Percentiles rank a stretch among this genome's conserved stretches.
phyloP scores from a whole-genome alignment of 2,888 invertebrate genomes.

The Pteria penguin region DNA sequence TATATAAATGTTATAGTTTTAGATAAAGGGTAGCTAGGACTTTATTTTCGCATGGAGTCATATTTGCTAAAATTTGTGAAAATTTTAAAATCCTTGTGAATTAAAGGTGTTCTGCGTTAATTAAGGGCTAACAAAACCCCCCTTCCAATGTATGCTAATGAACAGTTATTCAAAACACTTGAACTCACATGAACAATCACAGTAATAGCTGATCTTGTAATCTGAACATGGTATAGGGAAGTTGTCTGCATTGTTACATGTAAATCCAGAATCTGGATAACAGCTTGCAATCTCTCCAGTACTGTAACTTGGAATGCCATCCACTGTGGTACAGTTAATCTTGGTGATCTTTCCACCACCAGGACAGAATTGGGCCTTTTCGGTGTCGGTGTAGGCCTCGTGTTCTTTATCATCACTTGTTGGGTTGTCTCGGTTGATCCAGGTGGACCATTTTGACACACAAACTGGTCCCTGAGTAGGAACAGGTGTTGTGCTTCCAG shows the following conservation, averaged over 20 bases:
- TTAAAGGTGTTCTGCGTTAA: too few relatives aligned
- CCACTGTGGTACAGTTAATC: constrained; percentile 70
- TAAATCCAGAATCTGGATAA: constrained; percentile 35
- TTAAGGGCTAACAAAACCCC: too few relatives aligned
- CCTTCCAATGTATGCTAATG: too few relatives aligned
- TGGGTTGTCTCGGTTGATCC: constrained; percentile 69
- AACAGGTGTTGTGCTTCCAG: constrained; percentile 3
- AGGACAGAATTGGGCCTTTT: constrained; percentile 62
- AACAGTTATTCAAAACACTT: too few relatives aligned
- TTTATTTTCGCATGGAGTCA: too few relatives aligned
- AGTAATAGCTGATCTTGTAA: constrained; percentile 72
- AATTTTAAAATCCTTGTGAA: too few relatives aligned
- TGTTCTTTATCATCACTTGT: constrained; percentile 57
- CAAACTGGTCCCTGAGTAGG: constrained; percentile 29
- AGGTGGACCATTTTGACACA: constrained; percentile 42
- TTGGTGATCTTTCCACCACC: constrained; percentile 65
- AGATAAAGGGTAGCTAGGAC: too few relatives aligned
- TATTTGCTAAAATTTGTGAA: too few relatives aligned
- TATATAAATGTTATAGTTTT: too few relatives aligned
- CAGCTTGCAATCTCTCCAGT: constrained; percentile 32
- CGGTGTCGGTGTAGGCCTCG: constrained; percentile 51
- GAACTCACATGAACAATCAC: constrained; percentile 35
- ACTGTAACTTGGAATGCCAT: constrained; percentile 39
- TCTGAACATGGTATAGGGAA: constrained; percentile 66
- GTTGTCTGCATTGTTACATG: constrained; percentile 82